A percentile compares a stretch with the other conserved stretches of the same genome.
Conservation (phyloP, 37 sponge, comb jelly and placozoan species). For the Mnemiopsis leidyi region DNA sequence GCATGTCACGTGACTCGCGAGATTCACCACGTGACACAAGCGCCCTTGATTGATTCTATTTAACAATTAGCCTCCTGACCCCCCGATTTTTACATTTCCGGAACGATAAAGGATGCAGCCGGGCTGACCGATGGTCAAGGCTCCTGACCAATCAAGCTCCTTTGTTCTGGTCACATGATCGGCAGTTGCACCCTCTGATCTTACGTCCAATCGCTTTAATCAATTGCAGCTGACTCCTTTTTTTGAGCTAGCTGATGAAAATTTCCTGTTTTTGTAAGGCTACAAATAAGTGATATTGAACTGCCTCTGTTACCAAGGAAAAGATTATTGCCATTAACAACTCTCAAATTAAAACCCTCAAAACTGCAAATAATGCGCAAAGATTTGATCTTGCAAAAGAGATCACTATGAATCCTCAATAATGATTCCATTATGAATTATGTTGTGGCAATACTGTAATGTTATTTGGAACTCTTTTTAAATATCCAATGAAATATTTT, state of each 20-base stretch:
- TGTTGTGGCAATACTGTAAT: too few species aligned
- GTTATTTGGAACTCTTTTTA: too few species aligned
- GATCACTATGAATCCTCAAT: too few species aligned
- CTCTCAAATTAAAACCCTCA: too few species aligned
- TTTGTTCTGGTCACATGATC: neutral
- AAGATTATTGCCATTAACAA: too few species aligned
- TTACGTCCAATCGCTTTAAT: neutral
- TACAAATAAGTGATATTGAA: too few species aligned
- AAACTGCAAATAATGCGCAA: too few species aligned
- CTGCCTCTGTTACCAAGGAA: too few species aligned
- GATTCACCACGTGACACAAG: neutral
- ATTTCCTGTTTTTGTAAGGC: neutral
- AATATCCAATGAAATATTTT: too few species aligned
- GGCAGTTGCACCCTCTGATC: neutral
- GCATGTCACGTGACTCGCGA: neutral
- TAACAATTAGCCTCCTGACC: conserved; percentile 31
- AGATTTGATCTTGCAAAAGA: too few species aligned
- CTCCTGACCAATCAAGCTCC: neutral
- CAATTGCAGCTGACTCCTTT: neutral
- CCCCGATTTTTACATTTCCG: conserved; percentile 43
- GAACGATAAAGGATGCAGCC: neutral
- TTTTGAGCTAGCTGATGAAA: neutral
- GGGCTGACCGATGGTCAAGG: neutral
- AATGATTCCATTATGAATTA: too few species aligned
- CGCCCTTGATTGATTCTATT: conserved; percentile 35